A percentile compares a stretch with the other conserved stretches of the same genome.
Conservation (phyloP, 2,113 vertebrate genomes). For the Ctenodactylus gundi region DNA sequence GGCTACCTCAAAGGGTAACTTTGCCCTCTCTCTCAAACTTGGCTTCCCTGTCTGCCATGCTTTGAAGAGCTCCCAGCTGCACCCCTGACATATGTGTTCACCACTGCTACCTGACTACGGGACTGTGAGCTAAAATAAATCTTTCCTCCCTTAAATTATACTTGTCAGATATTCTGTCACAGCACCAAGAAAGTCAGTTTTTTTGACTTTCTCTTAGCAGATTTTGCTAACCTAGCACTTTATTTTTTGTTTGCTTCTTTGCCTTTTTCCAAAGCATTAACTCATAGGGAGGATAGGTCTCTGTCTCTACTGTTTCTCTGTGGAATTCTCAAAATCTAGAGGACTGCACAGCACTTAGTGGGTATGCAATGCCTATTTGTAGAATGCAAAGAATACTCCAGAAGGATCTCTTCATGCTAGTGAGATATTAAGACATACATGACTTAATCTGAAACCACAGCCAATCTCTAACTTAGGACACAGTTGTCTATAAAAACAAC, state of each 20-base stretch:
- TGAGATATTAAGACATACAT: background rate
- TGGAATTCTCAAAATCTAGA: background rate
- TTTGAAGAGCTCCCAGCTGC: too few relatives aligned
- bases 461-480: background rate
- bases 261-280: background rate
- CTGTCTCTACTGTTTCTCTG: background rate
- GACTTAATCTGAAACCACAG: background rate
- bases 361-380: background rate
- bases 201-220: background rate
- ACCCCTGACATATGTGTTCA: too few relatives aligned
- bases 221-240: background rate
- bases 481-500: background rate
- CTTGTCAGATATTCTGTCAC: too few relatives aligned
- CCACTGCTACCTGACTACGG: too few relatives aligned
- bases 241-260: background rate
- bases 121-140: too few relatives aligned
- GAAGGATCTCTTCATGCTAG: background rate
- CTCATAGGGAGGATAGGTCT: background rate
- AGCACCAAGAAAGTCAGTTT: too few relatives aligned
- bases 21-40: too few relatives aligned
- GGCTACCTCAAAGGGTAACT: too few relatives aligned
- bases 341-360: background rate
- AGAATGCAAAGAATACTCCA: background rate
- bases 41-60: too few relatives aligned
- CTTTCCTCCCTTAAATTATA: too few relatives aligned